Evolutionary conservation across 2,113 vertebrate genomes (phyloP).

Genomic region (Beaufortia kweichowensis): DNA sequence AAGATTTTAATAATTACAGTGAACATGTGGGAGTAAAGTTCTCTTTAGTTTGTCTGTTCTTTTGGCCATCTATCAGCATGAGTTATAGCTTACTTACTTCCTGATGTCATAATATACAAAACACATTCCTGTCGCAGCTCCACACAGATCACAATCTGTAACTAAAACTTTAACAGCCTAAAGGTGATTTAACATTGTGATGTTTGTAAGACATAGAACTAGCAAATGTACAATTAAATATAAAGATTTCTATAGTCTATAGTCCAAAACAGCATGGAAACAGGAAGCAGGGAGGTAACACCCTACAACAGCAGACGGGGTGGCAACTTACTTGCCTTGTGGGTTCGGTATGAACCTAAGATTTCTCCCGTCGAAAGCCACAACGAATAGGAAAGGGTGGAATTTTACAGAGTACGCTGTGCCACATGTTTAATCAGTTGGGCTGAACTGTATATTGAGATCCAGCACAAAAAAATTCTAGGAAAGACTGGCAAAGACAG

Average conservation of each 20-base stretch:
- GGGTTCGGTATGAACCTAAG: constrained; percentile 11
- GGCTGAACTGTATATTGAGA: background rate
- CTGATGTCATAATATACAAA: too few species aligned
- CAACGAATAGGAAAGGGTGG: background rate
- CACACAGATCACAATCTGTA: background rate
- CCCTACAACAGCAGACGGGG: constrained; percentile 12
- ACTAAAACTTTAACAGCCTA: background rate
- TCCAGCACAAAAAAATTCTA: background rate
- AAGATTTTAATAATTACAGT: too few species aligned
- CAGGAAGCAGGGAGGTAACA: constrained; percentile 3
- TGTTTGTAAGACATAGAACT: too few species aligned
- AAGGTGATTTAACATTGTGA: background rate
- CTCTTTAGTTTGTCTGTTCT: too few species aligned
- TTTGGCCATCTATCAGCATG: too few species aligned
- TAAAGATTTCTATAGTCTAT: too few species aligned
- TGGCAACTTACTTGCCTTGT: background rate
- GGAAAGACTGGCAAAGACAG: background rate
- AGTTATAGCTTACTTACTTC: too few species aligned
- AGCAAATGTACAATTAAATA: background rate
- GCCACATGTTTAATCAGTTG: background rate
- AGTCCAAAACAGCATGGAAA: background rate
- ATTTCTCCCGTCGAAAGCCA: background rate
- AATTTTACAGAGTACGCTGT: background rate
- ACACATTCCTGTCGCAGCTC: too few species aligned
- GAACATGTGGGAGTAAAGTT: too few species aligned